These are phyloP conservation scores for Potamarius usumacintae DNA, from an alignment of 2,113 vertebrate genomes.

Conservation along the genomic window DNA sequence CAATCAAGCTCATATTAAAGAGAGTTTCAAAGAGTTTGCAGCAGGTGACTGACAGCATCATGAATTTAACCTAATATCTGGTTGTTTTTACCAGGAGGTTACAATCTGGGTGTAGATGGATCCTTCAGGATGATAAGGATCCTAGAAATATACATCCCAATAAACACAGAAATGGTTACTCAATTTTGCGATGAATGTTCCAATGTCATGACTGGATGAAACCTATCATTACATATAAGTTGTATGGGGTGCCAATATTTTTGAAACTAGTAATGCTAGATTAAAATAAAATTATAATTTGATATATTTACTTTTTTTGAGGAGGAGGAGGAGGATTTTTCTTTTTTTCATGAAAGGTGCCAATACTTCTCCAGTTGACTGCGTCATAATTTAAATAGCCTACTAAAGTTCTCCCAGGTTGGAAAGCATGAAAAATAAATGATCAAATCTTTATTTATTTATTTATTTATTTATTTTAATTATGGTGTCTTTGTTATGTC, in stretches of 20 bases:
- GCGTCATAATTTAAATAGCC: neutral
- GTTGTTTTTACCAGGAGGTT: neutral
- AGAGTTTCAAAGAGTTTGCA: neutral
- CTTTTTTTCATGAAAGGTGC: neutral
- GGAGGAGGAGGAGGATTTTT: too few species aligned
- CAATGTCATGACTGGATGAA: too few species aligned
- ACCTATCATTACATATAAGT: too few species aligned
- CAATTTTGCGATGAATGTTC: neutral
- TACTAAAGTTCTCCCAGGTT: neutral
- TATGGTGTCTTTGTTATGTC: neutral
- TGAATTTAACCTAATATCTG: neutral
- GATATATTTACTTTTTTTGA: too few species aligned
- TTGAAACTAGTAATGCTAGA: too few species aligned
- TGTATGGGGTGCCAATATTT: too few species aligned
- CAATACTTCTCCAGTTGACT: neutral
- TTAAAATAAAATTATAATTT: too few species aligned
- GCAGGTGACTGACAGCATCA: neutral
- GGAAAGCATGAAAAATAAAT: neutral
- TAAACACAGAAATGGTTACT: neutral
- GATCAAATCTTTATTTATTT: neutral
- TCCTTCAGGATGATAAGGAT: neutral
- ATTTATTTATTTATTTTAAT: neutral
- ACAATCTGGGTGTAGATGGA: neutral
- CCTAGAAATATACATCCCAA: too few species aligned
- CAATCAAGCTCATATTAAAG: neutral